phyloP scores from a whole-genome alignment of 1,140 invertebrate genomes.

The Nebria ingens region DNA sequence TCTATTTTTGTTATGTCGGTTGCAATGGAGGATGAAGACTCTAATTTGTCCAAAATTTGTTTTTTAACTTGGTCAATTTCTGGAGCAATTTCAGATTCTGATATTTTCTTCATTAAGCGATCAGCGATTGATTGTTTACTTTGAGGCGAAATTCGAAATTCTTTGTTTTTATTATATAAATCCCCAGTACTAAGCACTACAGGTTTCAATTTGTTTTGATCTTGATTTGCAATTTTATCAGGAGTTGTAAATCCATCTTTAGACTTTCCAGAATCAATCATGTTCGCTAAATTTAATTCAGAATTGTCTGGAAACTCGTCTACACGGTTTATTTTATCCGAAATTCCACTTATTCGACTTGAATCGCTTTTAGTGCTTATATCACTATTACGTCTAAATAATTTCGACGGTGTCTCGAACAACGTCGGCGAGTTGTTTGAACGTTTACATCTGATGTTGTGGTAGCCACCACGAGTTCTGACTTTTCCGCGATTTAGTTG shows the following conservation, averaged over 20 bases:
- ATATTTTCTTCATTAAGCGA: conserved; percentile 21
- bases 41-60: neutral
- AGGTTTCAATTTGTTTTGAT: conserved; percentile 18
- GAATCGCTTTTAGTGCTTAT: conserved; percentile 22
- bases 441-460: neutral
- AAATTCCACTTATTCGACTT: conserved; percentile 17
- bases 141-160: conserved; percentile 14
- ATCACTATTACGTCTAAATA: conserved; percentile 22
- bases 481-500: neutral
- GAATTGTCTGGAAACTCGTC: conserved; percentile 20
- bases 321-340: conserved; percentile 24
- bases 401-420: conserved; percentile 13
- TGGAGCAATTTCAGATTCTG: neutral
- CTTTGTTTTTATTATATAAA: conserved; percentile 10
- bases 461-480: neutral
- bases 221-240: neutral
- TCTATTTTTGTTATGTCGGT: too few species aligned
- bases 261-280: too few species aligned
- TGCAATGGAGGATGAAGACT: neutral
- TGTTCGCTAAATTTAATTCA: conserved; percentile 22
- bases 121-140: conserved; percentile 24
- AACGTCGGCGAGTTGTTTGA: neutral
- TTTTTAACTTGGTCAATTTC: neutral
- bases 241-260: neutral
- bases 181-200: conserved; percentile 18